phyloP scores from a whole-genome alignment of 2,113 vertebrate genomes.

The Salvelinus sp. region DNA sequence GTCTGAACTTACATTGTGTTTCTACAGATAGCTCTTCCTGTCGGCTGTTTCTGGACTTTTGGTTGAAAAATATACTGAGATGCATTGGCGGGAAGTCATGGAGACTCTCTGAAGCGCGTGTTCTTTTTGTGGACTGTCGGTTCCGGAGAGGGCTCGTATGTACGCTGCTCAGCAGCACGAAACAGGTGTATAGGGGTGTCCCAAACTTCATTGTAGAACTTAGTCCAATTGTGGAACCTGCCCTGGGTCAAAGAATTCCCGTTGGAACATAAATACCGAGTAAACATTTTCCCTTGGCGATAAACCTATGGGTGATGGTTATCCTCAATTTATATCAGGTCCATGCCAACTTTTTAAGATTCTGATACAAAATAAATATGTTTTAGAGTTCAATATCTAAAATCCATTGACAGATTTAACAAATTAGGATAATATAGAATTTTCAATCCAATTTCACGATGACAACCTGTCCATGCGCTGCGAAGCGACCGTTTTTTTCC shows the following conservation, averaged over 20 bases:
- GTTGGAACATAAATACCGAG: conserved; percentile 13
- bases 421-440: background rate
- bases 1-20: conserved; percentile 46
- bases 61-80: conserved; percentile 29
- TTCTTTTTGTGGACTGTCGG: conserved; percentile 28
- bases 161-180: conserved; percentile 61
- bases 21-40: conserved; percentile 24
- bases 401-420: background rate
- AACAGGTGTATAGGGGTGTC: conserved; percentile 67
- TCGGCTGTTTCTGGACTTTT: conserved; percentile 10
- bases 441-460: background rate
- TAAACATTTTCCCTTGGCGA: background rate
- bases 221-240: conserved; percentile 60
- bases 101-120: conserved; percentile 44
- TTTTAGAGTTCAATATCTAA: background rate
- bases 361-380: background rate
- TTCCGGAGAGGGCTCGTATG: conserved; percentile 32
- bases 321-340: conserved; percentile 13
- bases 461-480: background rate
- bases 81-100: conserved; percentile 53
- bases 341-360: conserved; percentile 8
- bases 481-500: background rate
- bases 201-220: conserved; percentile 74
- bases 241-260: conserved; percentile 44
- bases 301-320: no score